These are phyloP conservation scores for Leptopilina clavipes DNA, from an alignment of 1,140 invertebrate species.

Conservation along the genomic window DNA sequence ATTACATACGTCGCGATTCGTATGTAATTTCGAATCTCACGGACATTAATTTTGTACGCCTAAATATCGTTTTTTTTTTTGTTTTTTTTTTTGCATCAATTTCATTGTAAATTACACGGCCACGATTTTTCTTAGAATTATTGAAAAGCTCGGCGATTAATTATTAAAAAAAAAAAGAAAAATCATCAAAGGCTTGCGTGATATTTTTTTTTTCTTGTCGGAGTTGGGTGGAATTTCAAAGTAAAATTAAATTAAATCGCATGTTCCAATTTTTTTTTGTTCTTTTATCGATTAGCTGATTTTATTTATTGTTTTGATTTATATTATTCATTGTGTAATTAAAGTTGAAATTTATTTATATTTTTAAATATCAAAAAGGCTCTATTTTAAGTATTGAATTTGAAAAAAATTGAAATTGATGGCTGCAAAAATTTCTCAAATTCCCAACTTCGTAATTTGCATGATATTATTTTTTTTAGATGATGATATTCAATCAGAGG, in stretches of 20 bases:
- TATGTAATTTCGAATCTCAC: constrained; percentile 41
- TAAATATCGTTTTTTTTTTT: not conserved
- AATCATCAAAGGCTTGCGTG: constrained; percentile 18
- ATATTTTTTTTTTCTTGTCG: not conserved
- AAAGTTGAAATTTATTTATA: too few relatives aligned
- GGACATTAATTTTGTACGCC: not conserved
- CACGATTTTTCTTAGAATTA: not conserved
- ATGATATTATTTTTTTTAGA: constrained; percentile 33
- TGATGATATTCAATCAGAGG: not conserved
- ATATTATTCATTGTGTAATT: too few relatives aligned
- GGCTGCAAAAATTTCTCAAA: not conserved
- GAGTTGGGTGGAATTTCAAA: not conserved
- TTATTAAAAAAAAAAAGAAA: not conserved
- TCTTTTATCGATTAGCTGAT: not conserved
- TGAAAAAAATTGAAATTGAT: not conserved
- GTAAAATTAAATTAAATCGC: not conserved
- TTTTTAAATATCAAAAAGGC: not conserved
- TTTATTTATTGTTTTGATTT: not conserved
- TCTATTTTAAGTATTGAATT: not conserved
- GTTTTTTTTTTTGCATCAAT: not conserved
- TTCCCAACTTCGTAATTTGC: constrained; percentile 20
- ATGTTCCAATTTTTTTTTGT: too few relatives aligned
- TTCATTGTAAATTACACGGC: constrained; percentile 14
- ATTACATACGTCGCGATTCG: constrained; percentile 38
- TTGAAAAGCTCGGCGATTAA: not conserved